Evolutionary conservation across 2,113 vertebrate species (phyloP), one percentile per base, ranked within the genome.

Genomic region (Ardeotis arabs): DNA sequence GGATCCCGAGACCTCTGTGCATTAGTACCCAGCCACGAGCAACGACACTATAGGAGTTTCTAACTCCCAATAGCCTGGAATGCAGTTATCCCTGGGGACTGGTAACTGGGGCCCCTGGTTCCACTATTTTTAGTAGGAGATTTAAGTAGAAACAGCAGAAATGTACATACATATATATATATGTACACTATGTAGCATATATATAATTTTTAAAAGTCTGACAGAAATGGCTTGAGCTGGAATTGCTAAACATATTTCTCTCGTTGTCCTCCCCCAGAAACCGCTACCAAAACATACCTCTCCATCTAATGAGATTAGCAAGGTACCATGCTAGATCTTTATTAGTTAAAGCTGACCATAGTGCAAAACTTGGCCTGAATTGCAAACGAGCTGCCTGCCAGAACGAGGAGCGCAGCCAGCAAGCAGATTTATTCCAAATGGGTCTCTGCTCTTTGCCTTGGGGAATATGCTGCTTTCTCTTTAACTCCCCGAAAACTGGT

Each of bases 331-430:
- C 69, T 73, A 56, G 87, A 69, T 66, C 91, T 94, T 95, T 89
- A 77, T 94, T 83, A 95, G 87, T 84, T 94, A 93, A 93, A 94
- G 93, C 91, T 96, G 94, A 91, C 93, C 94, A 55, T 3, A 28
- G 87, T 91, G 87, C 90, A 91, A 89, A 90, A 69, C 81, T 93
- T 83, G 86, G 81, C 93, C 75, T 18, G 84, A 77, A 69, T 52
- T 2, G 1, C 6, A 63, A 67, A 74, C 13, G 86, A 96, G 93
- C 58, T 60, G 47, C 39, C 37, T 90, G 91, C 94, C 89, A 77
- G 91, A 41, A 69, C 12, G 47, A 93, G 84, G 87, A 92, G 69
- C 12, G 77, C 75, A 95, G 94, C 95, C 96, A 96, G 60, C 72
- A 63, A 49, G 68, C 33, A 95, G 81, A 93, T 95, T 95, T 83